Conservation (phyloP, 2,797 vertebrate genomes). For the Sebastes nivosus region DNA sequence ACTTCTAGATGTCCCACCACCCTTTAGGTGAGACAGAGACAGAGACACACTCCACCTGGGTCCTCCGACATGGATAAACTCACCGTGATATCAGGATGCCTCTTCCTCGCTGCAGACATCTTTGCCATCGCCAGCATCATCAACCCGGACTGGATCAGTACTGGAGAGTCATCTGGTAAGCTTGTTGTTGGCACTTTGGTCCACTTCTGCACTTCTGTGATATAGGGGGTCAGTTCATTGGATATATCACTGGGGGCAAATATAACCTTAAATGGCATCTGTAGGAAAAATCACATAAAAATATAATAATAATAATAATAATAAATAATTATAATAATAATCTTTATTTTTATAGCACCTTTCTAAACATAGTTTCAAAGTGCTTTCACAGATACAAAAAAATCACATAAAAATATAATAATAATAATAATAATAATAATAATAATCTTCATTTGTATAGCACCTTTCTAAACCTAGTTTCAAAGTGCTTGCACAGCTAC, state of each 20-base stretch:
- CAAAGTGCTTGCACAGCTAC: no score
- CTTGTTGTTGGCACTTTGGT: neutral
- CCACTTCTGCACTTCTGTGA: neutral
- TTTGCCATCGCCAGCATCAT: slow-evolving; percentile 96
- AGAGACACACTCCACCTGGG: slow-evolving; percentile 7
- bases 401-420: neutral
- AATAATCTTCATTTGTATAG: no score
- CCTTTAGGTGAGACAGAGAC: slow-evolving; percentile 25
- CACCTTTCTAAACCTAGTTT: no score
- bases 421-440: no score
- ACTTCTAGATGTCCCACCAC: slow-evolving; percentile 45
- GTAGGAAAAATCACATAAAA: neutral
- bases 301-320: no score
- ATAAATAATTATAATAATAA: no score
- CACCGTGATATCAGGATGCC: slow-evolving; percentile 96
- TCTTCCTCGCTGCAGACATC: slow-evolving; percentile 95
- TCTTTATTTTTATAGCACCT: no score
- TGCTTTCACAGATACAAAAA: no score
- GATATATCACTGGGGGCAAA: neutral
- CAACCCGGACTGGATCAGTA: slow-evolving; percentile 98
- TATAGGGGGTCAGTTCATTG: neutral
- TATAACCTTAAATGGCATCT: neutral
- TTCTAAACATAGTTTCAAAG: no score
- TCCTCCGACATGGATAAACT: slow-evolving; percentile 90
- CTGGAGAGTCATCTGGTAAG: slow-evolving; percentile 90